Evolutionary conservation across 2,888 invertebrate species (phyloP).

Genomic region (Aromia moschata): DNA sequence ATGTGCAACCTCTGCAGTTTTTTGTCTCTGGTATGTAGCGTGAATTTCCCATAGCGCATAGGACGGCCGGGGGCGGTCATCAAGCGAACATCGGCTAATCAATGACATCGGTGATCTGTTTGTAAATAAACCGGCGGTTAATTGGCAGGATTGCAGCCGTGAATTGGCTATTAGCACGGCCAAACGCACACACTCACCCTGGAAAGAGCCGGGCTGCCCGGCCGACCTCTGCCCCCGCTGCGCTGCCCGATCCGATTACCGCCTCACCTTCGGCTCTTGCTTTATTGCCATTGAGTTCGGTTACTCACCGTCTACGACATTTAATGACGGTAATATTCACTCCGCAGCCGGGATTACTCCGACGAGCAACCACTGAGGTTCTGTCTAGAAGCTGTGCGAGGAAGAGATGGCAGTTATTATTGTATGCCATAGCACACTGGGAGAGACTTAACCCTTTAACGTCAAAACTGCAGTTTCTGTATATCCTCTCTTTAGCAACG

Average conservation of each 20-base stretch:
- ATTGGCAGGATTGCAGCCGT: constrained; percentile 60
- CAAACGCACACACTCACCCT: constrained; percentile 60
- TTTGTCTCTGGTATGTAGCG: constrained; percentile 22
- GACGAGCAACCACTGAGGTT: too few relatives aligned
- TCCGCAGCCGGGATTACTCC: too few relatives aligned
- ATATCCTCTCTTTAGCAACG: too few relatives aligned
- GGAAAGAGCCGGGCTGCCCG: constrained; percentile 43
- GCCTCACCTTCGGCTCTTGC: constrained; percentile 3
- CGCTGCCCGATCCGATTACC: constrained; percentile 2
- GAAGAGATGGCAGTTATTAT: too few relatives aligned
- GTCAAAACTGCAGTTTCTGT: too few relatives aligned
- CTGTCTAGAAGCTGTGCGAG: too few relatives aligned
- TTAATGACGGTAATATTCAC: too few relatives aligned
- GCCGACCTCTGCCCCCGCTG: constrained; percentile 24
- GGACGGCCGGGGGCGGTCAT: constrained; percentile 25
- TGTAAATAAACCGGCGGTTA: constrained; percentile 61
- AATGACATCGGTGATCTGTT: constrained; percentile 49
- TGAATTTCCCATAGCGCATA: constrained; percentile 17
- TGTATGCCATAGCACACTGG: too few relatives aligned
- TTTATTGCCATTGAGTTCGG: too few relatives aligned
- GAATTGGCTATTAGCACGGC: constrained; percentile 66
- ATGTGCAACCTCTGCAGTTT: too few relatives aligned
- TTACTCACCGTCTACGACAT: too few relatives aligned
- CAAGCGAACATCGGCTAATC: constrained; percentile 39
- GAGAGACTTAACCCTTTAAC: too few relatives aligned